Evolutionary conservation across 2,113 vertebrate genomes (phyloP), one percentile per base, ranked within the genome.

Genomic region (Pseudopipra pipra): DNA sequence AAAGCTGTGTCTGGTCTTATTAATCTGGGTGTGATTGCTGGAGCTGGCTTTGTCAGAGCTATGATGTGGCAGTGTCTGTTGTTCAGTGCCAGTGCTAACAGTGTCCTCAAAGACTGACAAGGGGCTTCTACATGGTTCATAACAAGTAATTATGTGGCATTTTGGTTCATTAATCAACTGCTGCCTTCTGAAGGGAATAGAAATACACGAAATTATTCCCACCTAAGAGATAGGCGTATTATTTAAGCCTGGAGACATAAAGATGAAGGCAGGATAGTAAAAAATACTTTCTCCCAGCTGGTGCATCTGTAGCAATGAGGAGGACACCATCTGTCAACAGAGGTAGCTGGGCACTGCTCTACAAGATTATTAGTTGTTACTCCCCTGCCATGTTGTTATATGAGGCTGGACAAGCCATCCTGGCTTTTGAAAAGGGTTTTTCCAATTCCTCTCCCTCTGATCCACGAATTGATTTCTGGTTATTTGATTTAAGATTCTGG

Each of bases 1-100:
- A 89, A 93, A 94, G 47, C 71, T 86, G 15, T 85, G 55, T 93
- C 90, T 94, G 56, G 51, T 55, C 27, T 94, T 44, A 88, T 86
- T 95, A 95, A 76, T 91, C 22, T 7, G 47, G 31, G 30, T 41
- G 74, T 75, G 47, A 46, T 72, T 78, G 20, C 77, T 76, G 81
- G 46, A 54, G n/a, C 24, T 11, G 27, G 58, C 37, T 82, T 61
- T 77, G 37, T 87, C 73, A 85, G 74, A 65, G n/a, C 33, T 52
- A 11, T 6, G 1, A 23, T 44, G 54, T 83, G 67, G 43, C 41
- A 51, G 15, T 66, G 56, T 7, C 21, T 17, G n/a, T 66, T 52
- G 9, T 43, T 70, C 47, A 43, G 12, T 49, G 35, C 43, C 70
- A 66, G 5, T 14, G 1, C 27, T 90, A 67, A 56, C 63, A 41